Conservation (phyloP, 2,888 invertebrate genomes). For the Cylindroiulus punctatus region DNA sequence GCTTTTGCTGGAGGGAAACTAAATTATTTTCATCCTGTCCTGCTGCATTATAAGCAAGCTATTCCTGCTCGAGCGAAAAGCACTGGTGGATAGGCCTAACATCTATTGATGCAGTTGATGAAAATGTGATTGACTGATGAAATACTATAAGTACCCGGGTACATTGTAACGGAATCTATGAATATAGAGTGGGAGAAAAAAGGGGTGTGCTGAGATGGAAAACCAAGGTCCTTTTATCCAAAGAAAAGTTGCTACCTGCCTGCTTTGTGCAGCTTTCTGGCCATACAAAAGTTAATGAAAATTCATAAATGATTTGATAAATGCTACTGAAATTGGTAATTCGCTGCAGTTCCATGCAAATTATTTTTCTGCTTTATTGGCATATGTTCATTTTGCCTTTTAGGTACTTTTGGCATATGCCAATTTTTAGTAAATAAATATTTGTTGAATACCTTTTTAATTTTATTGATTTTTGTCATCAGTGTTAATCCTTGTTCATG, state of each 20-base stretch:
- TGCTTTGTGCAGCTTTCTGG: no score
- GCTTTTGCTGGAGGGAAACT: neutral
- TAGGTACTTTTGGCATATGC: no score
- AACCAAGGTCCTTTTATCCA: neutral
- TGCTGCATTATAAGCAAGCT: neutral
- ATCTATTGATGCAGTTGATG: conserved; percentile 6
- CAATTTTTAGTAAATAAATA: no score
- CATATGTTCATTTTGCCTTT: no score
- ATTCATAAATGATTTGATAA: neutral
- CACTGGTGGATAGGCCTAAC: neutral
- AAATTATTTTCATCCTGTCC: conserved; percentile 39
- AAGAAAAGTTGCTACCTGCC: neutral
- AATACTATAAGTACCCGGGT: neutral
- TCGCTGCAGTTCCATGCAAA: no score
- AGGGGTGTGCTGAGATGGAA: neutral
- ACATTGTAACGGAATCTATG: conserved; percentile 11
- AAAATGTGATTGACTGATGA: conserved; percentile 35
- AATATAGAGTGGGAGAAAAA: neutral
- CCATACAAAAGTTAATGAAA: neutral
- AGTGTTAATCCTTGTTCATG: no score
- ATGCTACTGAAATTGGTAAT: no score
- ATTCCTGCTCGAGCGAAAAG: neutral
- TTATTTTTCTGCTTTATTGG: no score
- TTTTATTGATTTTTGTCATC: no score
- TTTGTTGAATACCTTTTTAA: no score